These are phyloP conservation scores for Oncorhynchus gorbuscha DNA, from an alignment of 2,113 vertebrate genomes.

Conservation along the genomic window DNA sequence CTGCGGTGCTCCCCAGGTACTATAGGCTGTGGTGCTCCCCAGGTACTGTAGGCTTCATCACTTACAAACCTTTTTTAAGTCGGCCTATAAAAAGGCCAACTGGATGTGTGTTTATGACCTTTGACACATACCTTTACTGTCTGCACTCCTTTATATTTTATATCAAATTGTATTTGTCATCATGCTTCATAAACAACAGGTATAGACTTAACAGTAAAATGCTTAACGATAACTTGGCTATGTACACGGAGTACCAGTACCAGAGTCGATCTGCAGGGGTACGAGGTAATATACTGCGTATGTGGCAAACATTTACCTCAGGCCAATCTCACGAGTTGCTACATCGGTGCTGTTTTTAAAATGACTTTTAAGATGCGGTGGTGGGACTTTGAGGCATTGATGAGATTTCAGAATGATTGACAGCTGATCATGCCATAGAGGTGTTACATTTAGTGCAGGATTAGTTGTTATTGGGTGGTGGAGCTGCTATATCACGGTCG, in stretches of 20 bases:
- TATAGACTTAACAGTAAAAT: too few species aligned
- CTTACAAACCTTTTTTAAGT: not conserved
- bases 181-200: too few species aligned
- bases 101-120: not conserved
- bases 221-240: too few species aligned
- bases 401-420: not conserved
- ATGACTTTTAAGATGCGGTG: not conserved
- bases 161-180: too few species aligned
- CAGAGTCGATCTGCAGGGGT: too few species aligned
- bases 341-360: not conserved
- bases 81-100: not conserved
- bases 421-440: not conserved
- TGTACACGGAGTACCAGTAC: too few species aligned
- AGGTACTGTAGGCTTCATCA: not conserved
- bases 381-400: not conserved
- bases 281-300: not conserved
- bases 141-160: not conserved
- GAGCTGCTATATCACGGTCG: slow-evolving; percentile 8
- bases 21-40: too few species aligned
- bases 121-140: not conserved
- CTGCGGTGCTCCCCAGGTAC: too few species aligned
- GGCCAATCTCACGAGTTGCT: not conserved
- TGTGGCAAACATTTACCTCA: not conserved
- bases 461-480: slow-evolving; percentile 27
- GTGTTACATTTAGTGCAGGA: slow-evolving; percentile 9